These are phyloP conservation scores for Fopius arisanus DNA, from an alignment of 1,140 invertebrate species.

Conservation along the genomic window DNA sequence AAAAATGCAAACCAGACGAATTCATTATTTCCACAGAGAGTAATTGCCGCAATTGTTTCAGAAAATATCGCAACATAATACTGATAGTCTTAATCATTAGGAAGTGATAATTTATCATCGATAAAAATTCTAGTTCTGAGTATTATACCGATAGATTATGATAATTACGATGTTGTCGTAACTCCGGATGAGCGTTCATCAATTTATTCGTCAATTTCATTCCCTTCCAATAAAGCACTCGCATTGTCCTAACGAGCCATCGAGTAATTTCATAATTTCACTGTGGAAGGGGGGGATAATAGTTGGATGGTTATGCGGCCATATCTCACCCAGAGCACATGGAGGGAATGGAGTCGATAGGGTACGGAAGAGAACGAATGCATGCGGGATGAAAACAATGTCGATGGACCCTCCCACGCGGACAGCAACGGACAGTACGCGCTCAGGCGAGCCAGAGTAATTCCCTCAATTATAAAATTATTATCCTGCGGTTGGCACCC, in stretches of 20 bases:
- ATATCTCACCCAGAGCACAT: slow-evolving; percentile 57
- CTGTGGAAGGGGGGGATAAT: slow-evolving; percentile 50
- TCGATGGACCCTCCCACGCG: slow-evolving; percentile 57
- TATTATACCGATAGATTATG: too few species aligned
- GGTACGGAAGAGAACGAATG: slow-evolving; percentile 41
- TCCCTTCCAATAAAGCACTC: slow-evolving; percentile 55
- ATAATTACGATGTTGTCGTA: too few species aligned
- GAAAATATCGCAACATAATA: too few species aligned
- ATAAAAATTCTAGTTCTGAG: too few species aligned
- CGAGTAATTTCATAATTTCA: slow-evolving; percentile 62
- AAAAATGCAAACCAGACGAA: too few species aligned
- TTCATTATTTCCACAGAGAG: too few species aligned
- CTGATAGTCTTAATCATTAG: too few species aligned
- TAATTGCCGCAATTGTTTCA: too few species aligned
- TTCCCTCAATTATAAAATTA: slow-evolving; percentile 65
- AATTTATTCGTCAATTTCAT: slow-evolving; percentile 10
- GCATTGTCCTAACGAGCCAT: slow-evolving; percentile 59
- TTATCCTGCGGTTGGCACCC: slow-evolving; percentile 64
- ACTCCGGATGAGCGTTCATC: neutral
- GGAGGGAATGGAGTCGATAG: slow-evolving; percentile 50
- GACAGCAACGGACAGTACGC: slow-evolving; percentile 50
- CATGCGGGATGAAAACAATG: slow-evolving; percentile 57
- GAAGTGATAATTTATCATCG: too few species aligned
- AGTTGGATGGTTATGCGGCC: slow-evolving; percentile 63
- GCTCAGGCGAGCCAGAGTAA: slow-evolving; percentile 58